phyloP scores from a whole-genome alignment of 2,888 invertebrate genomes.

The Machimus rusticus region DNA sequence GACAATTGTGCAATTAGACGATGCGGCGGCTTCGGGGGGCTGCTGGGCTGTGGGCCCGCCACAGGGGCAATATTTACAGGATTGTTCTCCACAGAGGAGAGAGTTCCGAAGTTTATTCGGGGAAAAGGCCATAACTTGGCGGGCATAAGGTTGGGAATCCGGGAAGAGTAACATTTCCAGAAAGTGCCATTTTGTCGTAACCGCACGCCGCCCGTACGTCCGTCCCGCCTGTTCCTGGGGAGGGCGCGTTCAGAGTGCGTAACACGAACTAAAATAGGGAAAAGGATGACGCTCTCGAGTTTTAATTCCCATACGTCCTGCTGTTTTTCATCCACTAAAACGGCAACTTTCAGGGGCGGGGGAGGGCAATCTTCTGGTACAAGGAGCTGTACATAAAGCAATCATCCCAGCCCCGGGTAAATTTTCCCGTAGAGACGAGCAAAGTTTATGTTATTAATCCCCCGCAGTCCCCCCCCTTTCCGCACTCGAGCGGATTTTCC shows the following conservation, averaged over 20 bases:
- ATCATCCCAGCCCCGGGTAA: conserved; percentile 43
- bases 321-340: conserved; percentile 39
- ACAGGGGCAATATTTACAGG: conserved; percentile 20
- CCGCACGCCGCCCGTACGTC: not conserved
- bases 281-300: conserved; percentile 36
- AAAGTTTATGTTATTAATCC: conserved; percentile 45
- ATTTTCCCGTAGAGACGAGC: conserved; percentile 44
- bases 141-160: conserved; percentile 16
- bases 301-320: conserved; percentile 47
- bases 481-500: not conserved
- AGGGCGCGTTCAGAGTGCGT: not conserved
- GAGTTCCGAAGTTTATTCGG: not conserved
- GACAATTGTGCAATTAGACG: conserved; percentile 47
- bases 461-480: conserved; percentile 10
- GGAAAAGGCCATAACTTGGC: not conserved
- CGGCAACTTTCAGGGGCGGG: not conserved
- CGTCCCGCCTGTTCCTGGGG: not conserved
- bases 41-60: not conserved
- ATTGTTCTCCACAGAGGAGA: not conserved
- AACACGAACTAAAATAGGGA: not conserved
- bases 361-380: conserved; percentile 11
- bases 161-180: not conserved
- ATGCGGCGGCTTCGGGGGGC: not conserved
- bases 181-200: not conserved
- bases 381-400: conserved; percentile 42